Evolutionary conservation across 2,113 vertebrate species (phyloP).

Genomic region (Bujurquina vittata): DNA sequence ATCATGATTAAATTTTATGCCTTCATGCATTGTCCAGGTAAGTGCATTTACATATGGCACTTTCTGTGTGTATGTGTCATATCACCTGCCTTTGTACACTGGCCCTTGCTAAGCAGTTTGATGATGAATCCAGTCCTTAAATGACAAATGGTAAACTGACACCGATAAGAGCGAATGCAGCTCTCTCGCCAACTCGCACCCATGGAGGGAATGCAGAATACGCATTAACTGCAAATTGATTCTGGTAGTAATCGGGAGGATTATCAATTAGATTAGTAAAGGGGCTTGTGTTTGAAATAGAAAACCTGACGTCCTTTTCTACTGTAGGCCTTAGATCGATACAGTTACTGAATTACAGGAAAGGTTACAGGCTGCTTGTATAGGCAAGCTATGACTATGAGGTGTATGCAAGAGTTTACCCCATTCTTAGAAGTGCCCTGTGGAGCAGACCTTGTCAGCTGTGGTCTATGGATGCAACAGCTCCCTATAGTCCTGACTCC

Average conservation of each 20-base stretch:
- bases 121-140: neutral
- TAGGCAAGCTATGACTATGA: neutral
- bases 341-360: neutral
- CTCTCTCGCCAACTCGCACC: neutral
- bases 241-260: neutral
- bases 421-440: neutral
- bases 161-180: neutral
- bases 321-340: neutral
- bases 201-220: neutral
- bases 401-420: neutral
- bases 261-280: constrained; percentile 34
- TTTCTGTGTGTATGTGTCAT: neutral
- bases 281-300: constrained; percentile 1
- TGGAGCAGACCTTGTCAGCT: neutral
- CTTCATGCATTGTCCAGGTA: neutral
- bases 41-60: neutral
- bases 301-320: neutral
- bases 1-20: neutral
- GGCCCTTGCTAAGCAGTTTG: neutral
- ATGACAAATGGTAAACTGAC: constrained; percentile 22
- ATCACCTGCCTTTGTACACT: neutral
- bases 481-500: constrained; percentile 19
- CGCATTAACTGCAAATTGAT: neutral
- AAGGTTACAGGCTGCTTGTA: neutral
- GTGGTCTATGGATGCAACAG: neutral